Percentiles rank a stretch among this genome's conserved stretches.
Evolutionary conservation across 1,140 invertebrate species (phyloP).

Genomic region (Cydia fagiglandana): DNA sequence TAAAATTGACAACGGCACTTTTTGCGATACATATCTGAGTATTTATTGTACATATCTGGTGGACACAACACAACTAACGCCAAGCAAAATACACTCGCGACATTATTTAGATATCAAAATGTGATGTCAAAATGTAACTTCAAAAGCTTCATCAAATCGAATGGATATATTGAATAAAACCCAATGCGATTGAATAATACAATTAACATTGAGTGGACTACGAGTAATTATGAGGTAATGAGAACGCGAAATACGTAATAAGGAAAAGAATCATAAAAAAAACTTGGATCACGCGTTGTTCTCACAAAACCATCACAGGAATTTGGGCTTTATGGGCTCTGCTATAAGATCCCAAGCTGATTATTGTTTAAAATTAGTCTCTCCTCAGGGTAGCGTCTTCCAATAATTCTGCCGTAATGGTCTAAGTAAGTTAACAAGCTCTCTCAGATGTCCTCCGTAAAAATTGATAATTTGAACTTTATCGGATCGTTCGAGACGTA

Average conservation of each 20-base stretch:
- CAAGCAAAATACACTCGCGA: too few species aligned
- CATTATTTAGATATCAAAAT: too few species aligned
- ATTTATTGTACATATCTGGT: too few species aligned
- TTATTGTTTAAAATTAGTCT: neutral
- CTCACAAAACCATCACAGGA: conserved; percentile 25
- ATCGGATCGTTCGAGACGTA: conserved; percentile 47
- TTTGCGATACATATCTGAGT: too few species aligned
- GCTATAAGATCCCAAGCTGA: neutral
- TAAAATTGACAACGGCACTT: too few species aligned
- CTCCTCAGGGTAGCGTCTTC: conserved; percentile 48
- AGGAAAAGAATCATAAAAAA: conserved; percentile 43
- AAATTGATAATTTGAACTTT: conserved; percentile 51
- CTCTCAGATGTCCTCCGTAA: conserved; percentile 43
- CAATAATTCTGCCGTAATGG: conserved; percentile 59
- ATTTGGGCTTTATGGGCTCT: conserved; percentile 17
- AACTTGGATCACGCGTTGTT: conserved; percentile 41
- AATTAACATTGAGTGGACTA: conserved; percentile 30
- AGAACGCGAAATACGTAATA: conserved; percentile 45
- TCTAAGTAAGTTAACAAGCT: conserved; percentile 63
- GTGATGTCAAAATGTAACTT: too few species aligned
- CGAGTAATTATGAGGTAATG: conserved; percentile 50
- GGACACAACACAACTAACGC: too few species aligned
- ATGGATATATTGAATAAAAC: neutral
- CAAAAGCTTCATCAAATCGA: too few species aligned
- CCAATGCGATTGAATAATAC: neutral